Conservation (phyloP, 2,888 invertebrate species). For the Xiphydria camelus region DNA sequence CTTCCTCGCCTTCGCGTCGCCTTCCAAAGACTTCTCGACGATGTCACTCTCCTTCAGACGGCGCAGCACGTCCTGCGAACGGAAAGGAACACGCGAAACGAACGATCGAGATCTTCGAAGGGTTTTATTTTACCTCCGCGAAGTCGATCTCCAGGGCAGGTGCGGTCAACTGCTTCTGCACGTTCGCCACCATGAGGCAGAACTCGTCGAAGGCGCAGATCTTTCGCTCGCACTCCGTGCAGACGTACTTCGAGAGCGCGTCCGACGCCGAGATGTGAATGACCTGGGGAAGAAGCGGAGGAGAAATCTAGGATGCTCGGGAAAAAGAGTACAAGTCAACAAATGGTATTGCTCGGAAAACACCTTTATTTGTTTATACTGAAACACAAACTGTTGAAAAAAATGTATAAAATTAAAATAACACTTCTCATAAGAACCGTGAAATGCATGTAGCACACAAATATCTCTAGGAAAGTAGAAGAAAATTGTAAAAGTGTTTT, state of each 20-base stretch:
- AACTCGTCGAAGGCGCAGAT: conserved; percentile 53
- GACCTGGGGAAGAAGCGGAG: conserved; percentile 32
- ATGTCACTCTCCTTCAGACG: conserved; percentile 44
- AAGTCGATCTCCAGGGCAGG: conserved; percentile 51
- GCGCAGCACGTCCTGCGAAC: conserved; percentile 45
- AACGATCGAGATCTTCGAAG: too few species aligned
- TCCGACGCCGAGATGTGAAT: conserved; percentile 47
- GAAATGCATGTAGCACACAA: too few species aligned
- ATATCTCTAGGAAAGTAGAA: too few species aligned
- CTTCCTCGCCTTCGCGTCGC: conserved; percentile 18
- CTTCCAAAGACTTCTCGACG: conserved; percentile 19
- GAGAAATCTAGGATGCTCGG: too few species aligned
- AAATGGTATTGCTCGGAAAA: too few species aligned
- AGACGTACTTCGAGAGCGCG: conserved; percentile 47
- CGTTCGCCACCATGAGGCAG: conserved; percentile 50
- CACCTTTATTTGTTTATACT: too few species aligned
- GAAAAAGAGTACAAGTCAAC: too few species aligned
- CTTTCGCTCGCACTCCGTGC: conserved; percentile 50
- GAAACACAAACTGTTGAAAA: too few species aligned
- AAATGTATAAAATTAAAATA: too few species aligned
- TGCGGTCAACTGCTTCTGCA: conserved; percentile 47
- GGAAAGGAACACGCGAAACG: background rate
- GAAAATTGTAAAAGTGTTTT: too few species aligned
- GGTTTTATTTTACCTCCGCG: conserved; percentile 47
- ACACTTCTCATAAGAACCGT: too few species aligned